These are phyloP conservation scores for Leucophenga maculata DNA, from an alignment of 2,888 invertebrate species.

Conservation along the genomic window DNA sequence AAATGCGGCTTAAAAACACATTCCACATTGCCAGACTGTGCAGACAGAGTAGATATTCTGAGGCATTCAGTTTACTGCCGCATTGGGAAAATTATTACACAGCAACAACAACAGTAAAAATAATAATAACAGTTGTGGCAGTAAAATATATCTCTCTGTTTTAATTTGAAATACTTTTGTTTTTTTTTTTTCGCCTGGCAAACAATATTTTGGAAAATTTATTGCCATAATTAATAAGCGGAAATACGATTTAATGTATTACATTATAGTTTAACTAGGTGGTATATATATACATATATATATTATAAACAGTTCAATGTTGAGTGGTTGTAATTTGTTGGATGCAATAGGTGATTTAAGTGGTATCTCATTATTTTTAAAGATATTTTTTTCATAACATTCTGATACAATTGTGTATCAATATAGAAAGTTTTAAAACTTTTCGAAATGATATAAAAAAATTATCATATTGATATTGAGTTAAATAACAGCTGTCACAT, in stretches of 20 bases:
- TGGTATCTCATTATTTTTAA: no score
- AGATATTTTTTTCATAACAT: no score
- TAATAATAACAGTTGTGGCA: neutral
- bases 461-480: no score
- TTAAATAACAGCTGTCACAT: no score
- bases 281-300: no score
- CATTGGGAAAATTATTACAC: conserved; percentile 11
- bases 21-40: neutral
- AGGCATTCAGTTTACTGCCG: conserved; percentile 3
- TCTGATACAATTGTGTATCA: no score
- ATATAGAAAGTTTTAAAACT: no score
- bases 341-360: no score
- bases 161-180: neutral
- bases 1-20: conserved; percentile 24
- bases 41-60: neutral
- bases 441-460: no score
- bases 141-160: neutral
- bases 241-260: conserved; percentile 15
- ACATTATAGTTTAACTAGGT: conserved; percentile 16
- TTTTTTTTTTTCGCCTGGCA: conserved; percentile 14
- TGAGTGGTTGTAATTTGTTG: neutral
- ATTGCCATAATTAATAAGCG: conserved; percentile 30
- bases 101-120: conserved; percentile 12
- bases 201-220: conserved; percentile 28
- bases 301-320: neutral